Evolutionary conservation across 2,797 vertebrate species (phyloP).

Genomic region (Phoxinus dragarum): DNA sequence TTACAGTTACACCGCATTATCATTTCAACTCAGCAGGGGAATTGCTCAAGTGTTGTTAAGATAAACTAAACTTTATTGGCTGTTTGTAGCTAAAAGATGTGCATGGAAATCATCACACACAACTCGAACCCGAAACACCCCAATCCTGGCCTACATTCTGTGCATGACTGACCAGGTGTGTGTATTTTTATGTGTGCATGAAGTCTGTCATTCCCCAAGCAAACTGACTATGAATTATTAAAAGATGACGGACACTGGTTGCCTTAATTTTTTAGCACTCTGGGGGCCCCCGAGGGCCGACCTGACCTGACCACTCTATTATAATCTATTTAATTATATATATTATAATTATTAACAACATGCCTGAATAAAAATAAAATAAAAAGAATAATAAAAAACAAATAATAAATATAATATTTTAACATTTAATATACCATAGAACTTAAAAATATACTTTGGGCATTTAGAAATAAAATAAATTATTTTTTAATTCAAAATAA

Average conservation of each 20-base stretch:
- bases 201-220: not conserved
- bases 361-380: no score
- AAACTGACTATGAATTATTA: conserved; percentile 26
- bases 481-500: no score
- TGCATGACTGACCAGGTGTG: not conserved
- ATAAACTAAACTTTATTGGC: not conserved
- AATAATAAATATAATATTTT: not conserved
- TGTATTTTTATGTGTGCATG: conserved; percentile 3
- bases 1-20: not conserved
- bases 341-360: no score
- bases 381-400: not conserved
- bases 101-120: not conserved
- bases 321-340: no score
- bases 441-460: not conserved
- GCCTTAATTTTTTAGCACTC: not conserved
- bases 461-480: not conserved
- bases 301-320: not conserved
- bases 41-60: not conserved
- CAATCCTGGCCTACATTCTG: not conserved
- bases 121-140: not conserved
- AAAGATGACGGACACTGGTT: not conserved
- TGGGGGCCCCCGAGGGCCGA: not conserved
- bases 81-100: not conserved
- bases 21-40: not conserved
- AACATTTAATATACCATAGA: not conserved